phyloP scores from a whole-genome alignment of 2,797 vertebrate genomes.

The Benthosema pterotum region DNA sequence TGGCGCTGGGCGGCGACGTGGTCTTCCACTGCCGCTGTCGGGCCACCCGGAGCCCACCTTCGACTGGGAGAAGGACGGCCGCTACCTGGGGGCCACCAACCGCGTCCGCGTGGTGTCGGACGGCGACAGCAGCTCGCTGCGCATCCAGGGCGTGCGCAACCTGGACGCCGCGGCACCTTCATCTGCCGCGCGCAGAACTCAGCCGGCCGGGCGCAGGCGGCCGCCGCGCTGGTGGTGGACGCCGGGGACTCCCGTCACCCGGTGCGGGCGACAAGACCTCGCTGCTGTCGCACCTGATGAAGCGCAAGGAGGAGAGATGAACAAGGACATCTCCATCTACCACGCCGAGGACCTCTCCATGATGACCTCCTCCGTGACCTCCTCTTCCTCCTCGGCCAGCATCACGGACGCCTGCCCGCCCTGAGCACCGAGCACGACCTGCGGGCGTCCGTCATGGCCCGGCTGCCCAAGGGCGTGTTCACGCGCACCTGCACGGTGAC shows the following conservation, averaged over 20 bases:
- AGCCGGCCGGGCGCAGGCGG: slow-evolving; percentile 83
- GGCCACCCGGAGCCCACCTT: slow-evolving; percentile 88
- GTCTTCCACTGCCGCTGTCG: slow-evolving; percentile 89
- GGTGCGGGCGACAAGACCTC: slow-evolving; percentile 81
- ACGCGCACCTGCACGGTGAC: slow-evolving; percentile 93
- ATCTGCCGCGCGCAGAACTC: slow-evolving; percentile 91
- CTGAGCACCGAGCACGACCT: slow-evolving; percentile 76
- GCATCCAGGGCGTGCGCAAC: slow-evolving; percentile 85
- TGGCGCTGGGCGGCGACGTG: slow-evolving; percentile 87
- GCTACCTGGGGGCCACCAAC: slow-evolving; percentile 85
- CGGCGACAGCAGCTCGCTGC: slow-evolving; percentile 86
- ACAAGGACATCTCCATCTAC: slow-evolving; percentile 81
- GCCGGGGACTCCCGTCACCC: slow-evolving; percentile 69
- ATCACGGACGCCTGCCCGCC: slow-evolving; percentile 64
- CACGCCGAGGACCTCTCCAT: slow-evolving; percentile 75
- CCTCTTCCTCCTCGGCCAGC: slow-evolving; percentile 53
- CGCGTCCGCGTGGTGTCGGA: slow-evolving; percentile 85
- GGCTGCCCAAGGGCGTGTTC: slow-evolving; percentile 83
- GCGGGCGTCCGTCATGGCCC: slow-evolving; percentile 73
- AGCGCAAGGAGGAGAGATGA: slow-evolving; percentile 93
- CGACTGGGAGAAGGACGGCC: slow-evolving; percentile 95
- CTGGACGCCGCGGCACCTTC: slow-evolving; percentile 90
- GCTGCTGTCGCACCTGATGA: slow-evolving; percentile 91
- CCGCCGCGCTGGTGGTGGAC: slow-evolving; percentile 85
- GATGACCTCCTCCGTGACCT: slow-evolving; percentile 47